Evolutionary conservation across 2,113 vertebrate genomes (phyloP).

Genomic region (Carettochelys insculpta): DNA sequence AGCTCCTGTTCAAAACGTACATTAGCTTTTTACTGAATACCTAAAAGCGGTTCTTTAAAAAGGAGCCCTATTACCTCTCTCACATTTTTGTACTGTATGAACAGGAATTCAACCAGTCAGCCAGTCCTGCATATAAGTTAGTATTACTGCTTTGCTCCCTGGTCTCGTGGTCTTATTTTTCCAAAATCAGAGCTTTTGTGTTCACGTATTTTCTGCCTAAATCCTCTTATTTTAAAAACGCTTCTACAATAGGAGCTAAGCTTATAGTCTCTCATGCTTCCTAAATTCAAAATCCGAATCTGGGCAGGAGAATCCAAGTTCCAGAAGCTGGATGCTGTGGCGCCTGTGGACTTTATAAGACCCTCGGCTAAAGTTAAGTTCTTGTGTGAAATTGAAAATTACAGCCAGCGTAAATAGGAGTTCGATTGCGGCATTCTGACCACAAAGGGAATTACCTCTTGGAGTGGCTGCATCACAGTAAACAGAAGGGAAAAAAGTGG

Average conservation of each 20-base stretch:
- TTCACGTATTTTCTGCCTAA: constrained; percentile 56
- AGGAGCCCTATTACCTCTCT: neutral
- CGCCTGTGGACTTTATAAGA: constrained; percentile 15
- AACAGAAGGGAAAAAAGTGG: constrained; percentile 36
- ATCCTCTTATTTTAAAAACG: constrained; percentile 37
- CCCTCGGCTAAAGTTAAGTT: constrained; percentile 51
- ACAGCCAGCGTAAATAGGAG: constrained; percentile 62
- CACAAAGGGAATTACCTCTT: constrained; percentile 74
- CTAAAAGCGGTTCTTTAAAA: neutral
- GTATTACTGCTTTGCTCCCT: neutral
- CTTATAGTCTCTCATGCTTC: constrained; percentile 4
- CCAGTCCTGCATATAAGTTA: neutral
- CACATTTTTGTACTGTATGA: constrained; percentile 2
- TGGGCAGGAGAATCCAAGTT: constrained; percentile 55
- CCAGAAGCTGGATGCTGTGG: neutral
- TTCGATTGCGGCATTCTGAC: constrained; percentile 45
- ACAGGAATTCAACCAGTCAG: constrained; percentile 11
- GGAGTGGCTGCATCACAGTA: constrained; percentile 53
- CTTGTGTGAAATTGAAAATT: constrained; percentile 72
- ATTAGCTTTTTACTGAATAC: constrained; percentile 26
- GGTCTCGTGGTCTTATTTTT: neutral
- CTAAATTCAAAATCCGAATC: constrained; percentile 46
- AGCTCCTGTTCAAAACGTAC: constrained; percentile 5
- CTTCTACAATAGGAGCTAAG: constrained; percentile 33
- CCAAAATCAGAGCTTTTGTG: neutral